phyloP scores from a whole-genome alignment of 1,140 invertebrate species.

The Bombus difficillimus region DNA sequence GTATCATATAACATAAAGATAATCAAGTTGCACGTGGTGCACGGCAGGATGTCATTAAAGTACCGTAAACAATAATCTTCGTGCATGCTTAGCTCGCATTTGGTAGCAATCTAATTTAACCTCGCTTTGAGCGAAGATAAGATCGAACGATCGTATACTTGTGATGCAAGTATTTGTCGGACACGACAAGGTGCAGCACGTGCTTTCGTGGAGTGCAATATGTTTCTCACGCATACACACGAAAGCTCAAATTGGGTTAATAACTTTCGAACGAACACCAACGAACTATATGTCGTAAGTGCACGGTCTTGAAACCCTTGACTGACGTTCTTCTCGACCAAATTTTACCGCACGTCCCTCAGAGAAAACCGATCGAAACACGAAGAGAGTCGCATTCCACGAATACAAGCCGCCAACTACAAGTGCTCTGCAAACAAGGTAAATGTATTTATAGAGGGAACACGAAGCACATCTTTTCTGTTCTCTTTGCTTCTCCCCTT shows the following conservation, averaged over 20 bases:
- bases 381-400: slow-evolving; percentile 69
- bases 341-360: slow-evolving; percentile 57
- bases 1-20: slow-evolving; percentile 21
- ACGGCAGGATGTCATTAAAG: background rate
- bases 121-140: background rate
- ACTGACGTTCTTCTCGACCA: slow-evolving; percentile 42
- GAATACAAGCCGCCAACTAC: slow-evolving; percentile 71
- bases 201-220: background rate
- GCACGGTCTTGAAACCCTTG: slow-evolving; percentile 9
- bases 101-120: background rate
- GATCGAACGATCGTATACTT: background rate
- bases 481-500: slow-evolving; percentile 74
- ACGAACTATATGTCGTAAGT: slow-evolving; percentile 17
- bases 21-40: slow-evolving; percentile 1
- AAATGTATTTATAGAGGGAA: slow-evolving; percentile 82
- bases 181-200: background rate
- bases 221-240: background rate
- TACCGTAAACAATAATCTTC: no score
- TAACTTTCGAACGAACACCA: slow-evolving; percentile 10
- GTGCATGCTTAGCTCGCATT: background rate
- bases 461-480: slow-evolving; percentile 71
- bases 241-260: slow-evolving; percentile 20
- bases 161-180: background rate
- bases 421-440: slow-evolving; percentile 81
- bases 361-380: slow-evolving; percentile 69